These are phyloP conservation scores for Ophonus ardosiacus DNA, from an alignment of 2,888 invertebrate genomes.

Conservation along the genomic window DNA sequence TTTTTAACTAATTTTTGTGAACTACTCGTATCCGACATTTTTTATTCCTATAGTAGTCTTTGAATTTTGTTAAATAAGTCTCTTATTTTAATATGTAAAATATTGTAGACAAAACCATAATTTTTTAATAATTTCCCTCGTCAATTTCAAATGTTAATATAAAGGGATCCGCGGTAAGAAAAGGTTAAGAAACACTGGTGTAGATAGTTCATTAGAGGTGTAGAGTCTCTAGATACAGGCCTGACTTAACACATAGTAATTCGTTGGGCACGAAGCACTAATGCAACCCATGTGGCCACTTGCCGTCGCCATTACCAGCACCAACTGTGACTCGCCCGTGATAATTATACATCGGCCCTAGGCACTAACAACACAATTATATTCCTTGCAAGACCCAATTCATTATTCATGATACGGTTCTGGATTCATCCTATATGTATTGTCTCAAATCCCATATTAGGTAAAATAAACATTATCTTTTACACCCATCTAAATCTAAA, in stretches of 20 bases:
- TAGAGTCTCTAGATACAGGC: neutral
- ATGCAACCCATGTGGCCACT: conserved; percentile 55
- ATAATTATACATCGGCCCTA: conserved; percentile 56
- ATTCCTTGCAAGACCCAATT: conserved; percentile 39
- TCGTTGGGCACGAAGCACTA: conserved; percentile 36
- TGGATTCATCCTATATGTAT: neutral
- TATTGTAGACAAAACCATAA: too few relatives aligned
- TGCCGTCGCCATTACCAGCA: conserved; percentile 40
- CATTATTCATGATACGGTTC: conserved; percentile 41
- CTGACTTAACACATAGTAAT: conserved; percentile 50
- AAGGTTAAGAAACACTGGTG: neutral
- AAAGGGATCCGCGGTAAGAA: too few relatives aligned
- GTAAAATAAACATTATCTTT: neutral
- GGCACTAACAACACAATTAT: conserved; percentile 46
- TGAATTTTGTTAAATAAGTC: too few relatives aligned
- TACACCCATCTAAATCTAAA: neutral
- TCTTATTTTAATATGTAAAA: too few relatives aligned
- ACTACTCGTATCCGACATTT: too few relatives aligned
- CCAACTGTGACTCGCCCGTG: conserved; percentile 30
- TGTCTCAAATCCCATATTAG: neutral
- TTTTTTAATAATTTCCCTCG: too few relatives aligned
- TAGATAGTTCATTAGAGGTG: neutral
- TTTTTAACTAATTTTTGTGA: too few relatives aligned
- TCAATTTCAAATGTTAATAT: too few relatives aligned
- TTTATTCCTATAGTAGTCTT: too few relatives aligned